phyloP scores from a whole-genome alignment of 1,140 invertebrate species.

The Zaprionus ghesquierei region DNA sequence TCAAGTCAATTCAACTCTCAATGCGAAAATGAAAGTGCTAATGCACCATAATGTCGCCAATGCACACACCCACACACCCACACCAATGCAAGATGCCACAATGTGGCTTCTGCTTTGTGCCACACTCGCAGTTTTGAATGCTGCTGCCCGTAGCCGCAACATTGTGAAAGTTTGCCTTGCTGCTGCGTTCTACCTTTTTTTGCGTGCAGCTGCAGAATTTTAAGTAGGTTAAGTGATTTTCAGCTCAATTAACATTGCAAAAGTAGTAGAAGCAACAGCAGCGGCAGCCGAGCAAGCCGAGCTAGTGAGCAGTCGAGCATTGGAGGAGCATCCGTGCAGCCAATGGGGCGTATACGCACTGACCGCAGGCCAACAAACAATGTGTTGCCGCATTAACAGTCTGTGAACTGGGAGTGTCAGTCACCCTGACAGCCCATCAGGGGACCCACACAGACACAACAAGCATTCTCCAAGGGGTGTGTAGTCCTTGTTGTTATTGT shows the following conservation, averaged over 20 bases:
- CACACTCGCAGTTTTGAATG: not conserved
- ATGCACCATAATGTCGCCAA: constrained; percentile 4
- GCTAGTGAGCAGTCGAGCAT: not conserved
- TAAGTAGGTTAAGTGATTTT: constrained; percentile 74
- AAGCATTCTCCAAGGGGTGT: constrained; percentile 48
- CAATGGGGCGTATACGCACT: constrained; percentile 65
- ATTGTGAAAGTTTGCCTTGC: constrained; percentile 4
- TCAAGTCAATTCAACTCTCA: not conserved
- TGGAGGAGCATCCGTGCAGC: not conserved
- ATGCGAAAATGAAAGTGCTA: not conserved
- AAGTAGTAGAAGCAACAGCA: not conserved
- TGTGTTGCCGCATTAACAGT: constrained; percentile 65
- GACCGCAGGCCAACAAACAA: constrained; percentile 55
- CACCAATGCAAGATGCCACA: not conserved
- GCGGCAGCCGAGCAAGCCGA: not conserved
- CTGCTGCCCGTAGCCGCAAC: constrained; percentile 1
- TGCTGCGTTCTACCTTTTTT: constrained; percentile 9
- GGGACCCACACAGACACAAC: constrained; percentile 48
- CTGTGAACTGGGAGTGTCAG: constrained; percentile 40
- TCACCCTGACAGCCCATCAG: constrained; percentile 47
- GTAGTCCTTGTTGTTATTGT: not conserved
- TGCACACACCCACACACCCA: not conserved
- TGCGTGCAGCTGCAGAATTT: constrained; percentile 9
- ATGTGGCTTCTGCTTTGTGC: not conserved
- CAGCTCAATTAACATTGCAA: constrained; percentile 68